Evolutionary conservation across 1,140 invertebrate species (phyloP).

Genomic region (Drosophila asahinai): DNA sequence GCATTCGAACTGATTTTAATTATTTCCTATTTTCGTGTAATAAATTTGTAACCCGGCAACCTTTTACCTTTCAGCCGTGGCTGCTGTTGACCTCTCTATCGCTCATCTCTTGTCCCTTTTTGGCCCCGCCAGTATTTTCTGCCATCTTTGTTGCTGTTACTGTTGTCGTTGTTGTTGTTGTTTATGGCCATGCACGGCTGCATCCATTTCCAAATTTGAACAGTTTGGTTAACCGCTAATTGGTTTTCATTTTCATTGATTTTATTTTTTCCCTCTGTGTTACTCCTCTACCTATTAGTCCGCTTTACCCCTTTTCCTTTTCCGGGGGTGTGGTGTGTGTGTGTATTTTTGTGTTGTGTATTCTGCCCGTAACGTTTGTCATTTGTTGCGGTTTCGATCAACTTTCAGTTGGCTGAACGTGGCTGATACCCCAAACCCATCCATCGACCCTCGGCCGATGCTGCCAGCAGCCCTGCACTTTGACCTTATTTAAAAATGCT

Average conservation of each 20-base stretch:
- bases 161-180: slow-evolving; percentile 51
- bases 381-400: slow-evolving; percentile 82
- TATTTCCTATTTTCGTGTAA: slow-evolving; percentile 55
- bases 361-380: slow-evolving; percentile 74
- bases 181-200: slow-evolving; percentile 74
- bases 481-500: slow-evolving; percentile 83
- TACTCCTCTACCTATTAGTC: slow-evolving; percentile 7
- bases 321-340: slow-evolving; percentile 8
- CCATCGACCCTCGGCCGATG: background rate
- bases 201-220: slow-evolving; percentile 84
- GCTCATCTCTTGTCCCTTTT: slow-evolving; percentile 28
- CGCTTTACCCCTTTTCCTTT: background rate
- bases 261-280: slow-evolving; percentile 45
- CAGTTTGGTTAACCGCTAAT: slow-evolving; percentile 83
- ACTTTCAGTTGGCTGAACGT: slow-evolving; percentile 70
- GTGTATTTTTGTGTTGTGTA: slow-evolving; percentile 49
- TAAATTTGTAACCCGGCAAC: slow-evolving; percentile 58
- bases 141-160: slow-evolving; percentile 19
- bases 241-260: slow-evolving; percentile 83
- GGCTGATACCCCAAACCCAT: slow-evolving; percentile 6
- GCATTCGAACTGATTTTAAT: slow-evolving; percentile 48
- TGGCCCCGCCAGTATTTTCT: background rate
- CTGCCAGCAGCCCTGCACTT: slow-evolving; percentile 21
- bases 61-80: slow-evolving; percentile 56
- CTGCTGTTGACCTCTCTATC: slow-evolving; percentile 48